Base-by-base conservation (phyloP, 2,888 invertebrate species). In the Eupsilia transversa region DNA sequence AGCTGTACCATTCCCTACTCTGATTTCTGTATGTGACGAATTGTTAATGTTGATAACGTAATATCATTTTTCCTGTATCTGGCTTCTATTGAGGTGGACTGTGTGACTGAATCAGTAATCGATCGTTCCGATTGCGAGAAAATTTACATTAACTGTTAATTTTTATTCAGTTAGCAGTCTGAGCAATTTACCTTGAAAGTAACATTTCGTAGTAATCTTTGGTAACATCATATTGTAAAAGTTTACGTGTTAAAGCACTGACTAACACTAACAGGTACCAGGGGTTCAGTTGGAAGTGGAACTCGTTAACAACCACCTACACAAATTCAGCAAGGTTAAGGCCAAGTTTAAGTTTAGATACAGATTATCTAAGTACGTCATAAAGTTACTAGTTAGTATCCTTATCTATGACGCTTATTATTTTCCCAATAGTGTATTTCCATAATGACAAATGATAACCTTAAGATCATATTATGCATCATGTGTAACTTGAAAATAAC, bases 61-160 rank as follows among this genome's bases (percentile, higher is more conserved):
- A 79, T 85, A 84, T 84, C 43, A 78, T 76, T 85, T 85, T 87
- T 77, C 79, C 70, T 71, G 65, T 64, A 74, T 87, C 79, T 80
- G 79, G 75, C 67, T 67, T 67, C 46, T 73, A 82, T 70, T 67
- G 64, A 80, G 57, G 61, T 73, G 57, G 33, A 59, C 71, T 38
- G 60, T 69, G 14, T 71, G 33, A 61, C 65, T 71, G 20, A 65
- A 85, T 82, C n/a, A 35, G 68, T 72, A 79, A 54, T 63, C 17
- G 61, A n/a, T 33, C 23, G 41, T 72, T 73, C 30, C 60, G 10
- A 54, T 70, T 78, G 69, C 63, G 43, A 54, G 27, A 74, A 67
- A 56, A 73, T 56, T 72, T 30, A n/a, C 54, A 77, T 77, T 66
- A 59, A 72, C 57, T 46, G 59, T 71, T 79, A 77, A 60, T 65